Conservation (phyloP, 2,888 invertebrate species). For the Patella ulyssiponensis region DNA sequence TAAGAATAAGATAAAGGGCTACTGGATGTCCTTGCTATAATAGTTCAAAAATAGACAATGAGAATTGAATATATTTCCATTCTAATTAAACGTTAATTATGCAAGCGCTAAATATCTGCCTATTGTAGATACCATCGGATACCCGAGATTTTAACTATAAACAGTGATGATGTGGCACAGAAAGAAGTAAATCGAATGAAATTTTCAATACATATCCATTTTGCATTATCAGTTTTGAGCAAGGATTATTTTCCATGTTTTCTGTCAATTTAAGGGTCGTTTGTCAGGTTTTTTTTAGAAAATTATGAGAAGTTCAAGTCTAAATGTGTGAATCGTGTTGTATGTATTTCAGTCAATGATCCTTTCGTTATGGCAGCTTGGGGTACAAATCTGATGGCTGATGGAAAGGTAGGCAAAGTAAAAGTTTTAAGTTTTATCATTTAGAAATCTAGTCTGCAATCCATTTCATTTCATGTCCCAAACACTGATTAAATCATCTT, state of each 20-base stretch:
- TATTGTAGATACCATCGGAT: too few species aligned
- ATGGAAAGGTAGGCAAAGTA: conserved; percentile 81
- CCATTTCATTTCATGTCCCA: neutral
- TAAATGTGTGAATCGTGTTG: conserved; percentile 84
- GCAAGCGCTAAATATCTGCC: too few species aligned
- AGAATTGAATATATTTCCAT: too few species aligned
- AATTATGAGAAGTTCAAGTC: conserved; percentile 82
- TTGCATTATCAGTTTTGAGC: neutral
- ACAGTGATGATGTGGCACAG: too few species aligned
- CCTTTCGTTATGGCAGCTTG: conserved; percentile 96
- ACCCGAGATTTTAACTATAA: too few species aligned
- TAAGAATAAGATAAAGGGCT: too few species aligned
- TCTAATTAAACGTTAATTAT: too few species aligned
- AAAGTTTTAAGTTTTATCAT: too few species aligned
- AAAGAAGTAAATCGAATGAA: too few species aligned
- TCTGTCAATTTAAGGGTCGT: conserved; percentile 29
- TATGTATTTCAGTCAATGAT: conserved; percentile 92
- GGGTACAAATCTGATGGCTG: conserved; percentile 84
- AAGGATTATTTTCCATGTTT: neutral
- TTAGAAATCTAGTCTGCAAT: too few species aligned
- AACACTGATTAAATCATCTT: neutral
- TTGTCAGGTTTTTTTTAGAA: conserved; percentile 54
- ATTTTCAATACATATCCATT: neutral
- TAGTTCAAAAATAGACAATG: too few species aligned
- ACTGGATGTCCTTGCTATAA: too few species aligned